Base-by-base conservation (phyloP, 2,888 invertebrate genomes). In the Coelinius sp. region DNA sequence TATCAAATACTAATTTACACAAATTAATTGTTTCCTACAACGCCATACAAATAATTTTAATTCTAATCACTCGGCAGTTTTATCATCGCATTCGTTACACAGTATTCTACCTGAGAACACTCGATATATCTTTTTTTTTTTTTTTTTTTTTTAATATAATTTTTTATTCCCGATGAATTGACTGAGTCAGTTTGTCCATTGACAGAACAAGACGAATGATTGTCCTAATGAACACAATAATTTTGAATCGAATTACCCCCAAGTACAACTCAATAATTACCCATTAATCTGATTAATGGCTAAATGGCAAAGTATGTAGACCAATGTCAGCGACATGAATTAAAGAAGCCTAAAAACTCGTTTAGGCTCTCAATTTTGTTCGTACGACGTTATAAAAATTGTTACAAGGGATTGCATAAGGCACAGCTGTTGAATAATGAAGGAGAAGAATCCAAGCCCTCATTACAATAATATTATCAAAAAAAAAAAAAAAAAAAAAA, bases 281-380 rank as follows among this genome's bases (percentile, higher is more conserved):
- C n/a, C 31, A 59, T 27, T 38, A 53, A 71, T 46, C 53, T 31
- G 7, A 65, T 63, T 56, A 71, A 62, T n/a, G 59, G 66, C 22
- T 46, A 17, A 67, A 53, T 68, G 62, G 65, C 49, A 63, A 71
- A 65, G 52, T 62, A 65, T 44, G 44, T 17, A 53, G 41, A 76
- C 74, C 73, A 74, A 76, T 75, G 38, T 41, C 38, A 63, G 35
- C 38, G 14, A 68, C 53, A 62, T 46, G 20, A 64, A 83, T 83
- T 83, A 78, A 78, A 83, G 81, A 81, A 59, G 78, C 78, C 82
- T 83, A 81, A 76, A 76, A 70, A 68, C 80, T 74, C 14, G 79
- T 83, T 76, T 83, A 83, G 82, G 81, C 80, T 80, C 81, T 83
- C 78, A 83, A 83, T 83, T 83, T 83, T 78, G 79, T 78, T 80